Base-by-base conservation (phyloP, 1,140 invertebrate genomes). In the Dendroctonus ponderosae region DNA sequence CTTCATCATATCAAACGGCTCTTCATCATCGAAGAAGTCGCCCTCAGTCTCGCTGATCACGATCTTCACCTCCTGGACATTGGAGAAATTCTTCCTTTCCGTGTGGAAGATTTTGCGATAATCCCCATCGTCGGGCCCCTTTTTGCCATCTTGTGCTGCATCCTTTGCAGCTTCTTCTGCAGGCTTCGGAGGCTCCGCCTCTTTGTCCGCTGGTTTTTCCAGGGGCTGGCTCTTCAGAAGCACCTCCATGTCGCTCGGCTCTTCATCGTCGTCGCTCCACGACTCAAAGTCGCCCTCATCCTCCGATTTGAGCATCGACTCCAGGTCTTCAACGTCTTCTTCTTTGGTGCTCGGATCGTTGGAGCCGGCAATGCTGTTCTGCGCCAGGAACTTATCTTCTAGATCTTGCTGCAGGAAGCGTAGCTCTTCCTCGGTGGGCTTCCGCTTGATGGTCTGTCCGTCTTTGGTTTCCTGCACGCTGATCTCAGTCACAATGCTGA, bases 11-110 rank as follows among this genome's bases (percentile, higher is more conserved):
- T 46, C 43, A 11, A 46, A 46, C 8, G 8, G 43, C 43, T 46
- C 12, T 6, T 56, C 53, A n/a, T 56, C 53, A 56, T 59, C 64
- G 26, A 51, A 50, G 46, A 60, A 66, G 43, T 66, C 64, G 8
- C 64, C 64, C 46, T 66, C 64, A 37, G 56, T 66, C 14, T 66
- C 56, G 26, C 64, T 66, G n/a, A 66, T 59, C 5, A 44, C 44
- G 8, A 66, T 66, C 39, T 66, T 66, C 6, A 59, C 46, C 11
- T 66, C 64, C 40, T 59, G 41, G 7, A 66, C 49, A 14, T 66
- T 66, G 14, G 54, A 57, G 37, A 59, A 59, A n/a, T 66, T 66
- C 26, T 66, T 50, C 2, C 43, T 51, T 42, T 60, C 46, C 4
- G 46, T 66, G 40, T 66, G 56, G 9, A 39, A 51, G 39, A 59